These are phyloP conservation scores for Trichoplusia ni DNA, from an alignment of 1,140 invertebrate species.

Conservation along the genomic window DNA sequence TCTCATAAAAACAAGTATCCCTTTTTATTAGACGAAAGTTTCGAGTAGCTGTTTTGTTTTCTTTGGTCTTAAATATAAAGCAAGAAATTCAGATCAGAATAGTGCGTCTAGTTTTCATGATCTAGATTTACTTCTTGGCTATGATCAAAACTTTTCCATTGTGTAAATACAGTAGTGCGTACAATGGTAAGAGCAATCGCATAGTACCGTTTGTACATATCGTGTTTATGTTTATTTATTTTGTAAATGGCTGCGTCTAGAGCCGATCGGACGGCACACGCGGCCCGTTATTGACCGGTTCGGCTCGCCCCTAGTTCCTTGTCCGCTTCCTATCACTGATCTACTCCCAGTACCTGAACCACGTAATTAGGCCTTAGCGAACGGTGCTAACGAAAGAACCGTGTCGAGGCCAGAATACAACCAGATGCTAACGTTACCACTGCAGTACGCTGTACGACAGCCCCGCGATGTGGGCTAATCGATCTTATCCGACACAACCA, in stretches of 20 bases:
- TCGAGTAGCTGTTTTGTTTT: no score
- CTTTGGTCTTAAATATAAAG: no score
- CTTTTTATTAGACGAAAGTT: no score
- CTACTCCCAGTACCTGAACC: slow-evolving; percentile 43
- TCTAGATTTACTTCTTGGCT: background rate
- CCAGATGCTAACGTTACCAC: slow-evolving; percentile 54
- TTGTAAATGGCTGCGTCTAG: slow-evolving; percentile 9
- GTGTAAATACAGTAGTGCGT: background rate
- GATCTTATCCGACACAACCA: slow-evolving; percentile 41
- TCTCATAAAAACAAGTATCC: no score
- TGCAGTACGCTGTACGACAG: slow-evolving; percentile 32
- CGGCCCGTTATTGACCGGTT: slow-evolving; percentile 45
- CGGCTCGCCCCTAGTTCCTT: slow-evolving; percentile 45
- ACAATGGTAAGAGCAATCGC: background rate
- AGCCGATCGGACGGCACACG: background rate
- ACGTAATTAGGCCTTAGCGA: slow-evolving; percentile 63
- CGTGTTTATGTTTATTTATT: slow-evolving; percentile 13
- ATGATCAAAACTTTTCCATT: background rate
- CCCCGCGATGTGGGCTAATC: slow-evolving; percentile 48
- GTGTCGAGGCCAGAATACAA: slow-evolving; percentile 58
- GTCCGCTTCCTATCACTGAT: slow-evolving; percentile 58
- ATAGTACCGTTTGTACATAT: background rate
- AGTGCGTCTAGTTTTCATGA: no score
- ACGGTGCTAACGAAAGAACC: slow-evolving; percentile 60
- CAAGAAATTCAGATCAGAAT: no score